These are phyloP conservation scores for Enoplosus armatus DNA, from an alignment of 2,797 vertebrate species.

Conservation along the genomic window DNA sequence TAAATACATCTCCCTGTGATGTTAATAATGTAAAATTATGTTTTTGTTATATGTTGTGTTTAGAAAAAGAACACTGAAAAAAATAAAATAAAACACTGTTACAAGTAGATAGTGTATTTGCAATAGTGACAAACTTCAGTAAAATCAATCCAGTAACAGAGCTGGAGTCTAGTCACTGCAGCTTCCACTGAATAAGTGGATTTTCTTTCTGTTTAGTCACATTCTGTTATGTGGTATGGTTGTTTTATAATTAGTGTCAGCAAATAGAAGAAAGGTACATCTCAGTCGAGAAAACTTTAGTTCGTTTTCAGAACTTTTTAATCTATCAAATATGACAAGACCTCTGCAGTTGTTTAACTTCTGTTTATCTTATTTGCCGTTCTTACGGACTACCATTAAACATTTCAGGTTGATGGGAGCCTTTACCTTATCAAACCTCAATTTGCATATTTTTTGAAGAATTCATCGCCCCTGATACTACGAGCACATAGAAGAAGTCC, in stretches of 20 bases:
- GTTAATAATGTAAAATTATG: too few species aligned
- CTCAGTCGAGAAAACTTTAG: not conserved
- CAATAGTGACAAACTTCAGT: too few species aligned
- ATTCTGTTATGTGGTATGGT: not conserved
- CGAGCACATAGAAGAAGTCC: not conserved
- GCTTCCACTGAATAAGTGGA: too few species aligned
- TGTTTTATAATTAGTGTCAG: not conserved
- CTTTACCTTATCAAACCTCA: not conserved
- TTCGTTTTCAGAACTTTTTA: not conserved
- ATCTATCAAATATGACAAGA: not conserved
- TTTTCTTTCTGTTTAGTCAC: not conserved
- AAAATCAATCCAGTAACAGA: too few species aligned
- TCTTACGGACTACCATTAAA: not conserved
- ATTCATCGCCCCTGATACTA: not conserved
- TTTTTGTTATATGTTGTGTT: too few species aligned
- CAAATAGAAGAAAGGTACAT: not conserved
- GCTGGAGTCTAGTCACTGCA: too few species aligned
- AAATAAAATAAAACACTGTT: too few species aligned
- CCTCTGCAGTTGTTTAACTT: not conserved
- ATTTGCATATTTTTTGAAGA: not conserved
- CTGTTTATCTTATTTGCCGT: not conserved
- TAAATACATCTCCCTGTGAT: too few species aligned
- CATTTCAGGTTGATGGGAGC: not conserved
- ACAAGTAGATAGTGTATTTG: too few species aligned
- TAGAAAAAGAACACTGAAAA: too few species aligned